A percentile compares a stretch with the other conserved stretches of the same genome.
Conservation (phyloP, 2,888 invertebrate genomes). For the Pinctada fucata region DNA sequence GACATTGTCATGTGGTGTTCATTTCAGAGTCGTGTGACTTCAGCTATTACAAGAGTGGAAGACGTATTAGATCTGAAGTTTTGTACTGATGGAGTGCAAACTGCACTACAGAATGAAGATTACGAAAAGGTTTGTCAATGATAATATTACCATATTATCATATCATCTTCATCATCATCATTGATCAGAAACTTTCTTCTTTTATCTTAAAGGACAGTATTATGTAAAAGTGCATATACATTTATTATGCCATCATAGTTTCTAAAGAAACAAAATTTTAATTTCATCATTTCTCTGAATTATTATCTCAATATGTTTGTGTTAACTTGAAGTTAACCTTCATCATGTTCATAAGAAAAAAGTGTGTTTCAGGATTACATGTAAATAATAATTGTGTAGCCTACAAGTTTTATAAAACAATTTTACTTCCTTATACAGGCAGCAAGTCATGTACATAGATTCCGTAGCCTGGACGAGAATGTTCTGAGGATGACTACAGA, state of each 20-base stretch:
- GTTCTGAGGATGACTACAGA: conserved; percentile 87
- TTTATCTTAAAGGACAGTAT: no score
- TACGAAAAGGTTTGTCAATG: conserved; percentile 84
- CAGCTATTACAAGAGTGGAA: conserved; percentile 95
- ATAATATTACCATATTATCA: neutral
- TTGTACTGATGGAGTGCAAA: conserved; percentile 97
- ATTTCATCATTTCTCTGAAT: no score
- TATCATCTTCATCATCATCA: neutral
- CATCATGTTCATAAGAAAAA: no score
- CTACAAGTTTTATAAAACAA: neutral
- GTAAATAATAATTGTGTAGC: no score
- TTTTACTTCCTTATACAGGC: conserved; percentile 79
- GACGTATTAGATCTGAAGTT: conserved; percentile 95
- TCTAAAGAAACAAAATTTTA: no score
- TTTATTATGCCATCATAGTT: neutral
- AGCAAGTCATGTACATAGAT: conserved; percentile 95
- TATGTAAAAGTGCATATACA: neutral
- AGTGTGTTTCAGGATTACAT: no score
- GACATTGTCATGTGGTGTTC: no score
- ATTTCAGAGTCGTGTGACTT: conserved; percentile 90
- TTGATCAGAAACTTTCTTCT: no score
- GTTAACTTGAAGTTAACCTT: no score
- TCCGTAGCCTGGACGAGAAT: conserved; percentile 93
- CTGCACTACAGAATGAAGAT: conserved; percentile 94
- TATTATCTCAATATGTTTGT: no score